Base-by-base conservation (phyloP, 2,113 vertebrate genomes). In the Myodes glareolus region DNA sequence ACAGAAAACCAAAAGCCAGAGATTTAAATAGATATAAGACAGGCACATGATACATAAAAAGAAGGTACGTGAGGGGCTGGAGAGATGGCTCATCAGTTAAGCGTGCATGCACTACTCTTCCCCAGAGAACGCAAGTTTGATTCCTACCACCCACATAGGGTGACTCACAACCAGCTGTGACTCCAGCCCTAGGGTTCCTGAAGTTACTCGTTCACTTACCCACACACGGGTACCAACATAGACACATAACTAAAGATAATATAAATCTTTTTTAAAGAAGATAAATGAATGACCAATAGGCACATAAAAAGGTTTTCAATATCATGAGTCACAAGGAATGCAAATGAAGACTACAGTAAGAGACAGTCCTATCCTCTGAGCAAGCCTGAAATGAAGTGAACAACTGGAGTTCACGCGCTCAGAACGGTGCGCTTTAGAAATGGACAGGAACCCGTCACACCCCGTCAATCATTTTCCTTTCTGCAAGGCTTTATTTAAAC, bases 301-400 rank as follows among this genome's bases (percentile, higher is more conserved):
- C 29, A 82, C 14, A 92, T 52, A 50, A 76, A 92, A 92, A 96
- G 89, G 73, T 67, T 12, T 12, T 82, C 47, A 58, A 45, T 84
- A 84, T 77, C 42, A 82, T 45, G 27, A 92, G 23, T 76, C 58
- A 94, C 19, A 29, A 90, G 50, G 12, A 47, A 50, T 68, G 21
- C 17, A 96, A 91, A 90, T 76, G 45, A 76, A 97, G 89, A 96
- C 47, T 89, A 94, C 96, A 75, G 75, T 80, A 76, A 96, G 47
- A 87, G 45, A 80, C 21, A 21, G 63, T 63, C 58, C 42, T n/a
- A 92, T 8, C 29, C 85, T 81, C 80, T 85, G 58, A 78, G 19
- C 77, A 67, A 88, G 29, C n/a, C 58, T 93, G 2, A 93, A 19
- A 75, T 52, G 27, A 93, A 9, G 39, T 47, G 72, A 94, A 95